phyloP scores from a whole-genome alignment of 2,113 vertebrate species.

The Thamnaconus septentrionalis region DNA sequence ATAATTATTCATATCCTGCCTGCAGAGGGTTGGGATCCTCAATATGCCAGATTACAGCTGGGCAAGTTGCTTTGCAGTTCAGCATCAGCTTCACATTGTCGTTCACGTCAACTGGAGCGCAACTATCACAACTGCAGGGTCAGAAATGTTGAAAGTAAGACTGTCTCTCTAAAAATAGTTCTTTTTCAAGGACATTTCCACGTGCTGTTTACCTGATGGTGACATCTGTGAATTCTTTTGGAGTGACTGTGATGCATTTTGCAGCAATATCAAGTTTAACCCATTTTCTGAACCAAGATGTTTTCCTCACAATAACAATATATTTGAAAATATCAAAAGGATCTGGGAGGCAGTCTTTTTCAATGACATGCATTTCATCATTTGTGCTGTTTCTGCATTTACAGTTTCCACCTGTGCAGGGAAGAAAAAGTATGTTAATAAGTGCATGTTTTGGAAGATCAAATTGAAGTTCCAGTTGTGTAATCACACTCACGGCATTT shows the following conservation, averaged over 20 bases:
- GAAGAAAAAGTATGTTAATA: constrained; percentile 1
- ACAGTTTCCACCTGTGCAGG: constrained; percentile 58
- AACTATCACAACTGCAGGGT: constrained; percentile 65
- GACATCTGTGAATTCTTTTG: constrained; percentile 53
- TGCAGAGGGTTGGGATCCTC: constrained; percentile 61
- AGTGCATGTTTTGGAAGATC: background rate
- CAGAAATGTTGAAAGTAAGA: constrained; percentile 5
- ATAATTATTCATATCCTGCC: constrained; percentile 16
- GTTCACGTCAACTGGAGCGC: constrained; percentile 37
- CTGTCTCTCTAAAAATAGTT: background rate
- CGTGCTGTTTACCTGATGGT: constrained; percentile 62
- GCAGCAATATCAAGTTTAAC: constrained; percentile 25
- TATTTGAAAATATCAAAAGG: constrained; percentile 65
- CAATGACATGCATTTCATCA: constrained; percentile 42
- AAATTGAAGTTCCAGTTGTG: background rate
- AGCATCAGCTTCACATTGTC: constrained; percentile 56
- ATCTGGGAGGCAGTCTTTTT: constrained; percentile 64
- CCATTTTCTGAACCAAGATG: constrained; percentile 50
- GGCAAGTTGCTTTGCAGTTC: constrained; percentile 61
- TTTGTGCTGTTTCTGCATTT: constrained; percentile 51
- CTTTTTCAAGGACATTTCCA: background rate
- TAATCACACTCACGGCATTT: constrained; percentile 64
- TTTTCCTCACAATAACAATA: constrained; percentile 45
- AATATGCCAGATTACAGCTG: constrained; percentile 70
- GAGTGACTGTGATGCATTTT: constrained; percentile 66